phyloP scores from a whole-genome alignment of 1,140 invertebrate species.

The Scaptomyza hsui region DNA sequence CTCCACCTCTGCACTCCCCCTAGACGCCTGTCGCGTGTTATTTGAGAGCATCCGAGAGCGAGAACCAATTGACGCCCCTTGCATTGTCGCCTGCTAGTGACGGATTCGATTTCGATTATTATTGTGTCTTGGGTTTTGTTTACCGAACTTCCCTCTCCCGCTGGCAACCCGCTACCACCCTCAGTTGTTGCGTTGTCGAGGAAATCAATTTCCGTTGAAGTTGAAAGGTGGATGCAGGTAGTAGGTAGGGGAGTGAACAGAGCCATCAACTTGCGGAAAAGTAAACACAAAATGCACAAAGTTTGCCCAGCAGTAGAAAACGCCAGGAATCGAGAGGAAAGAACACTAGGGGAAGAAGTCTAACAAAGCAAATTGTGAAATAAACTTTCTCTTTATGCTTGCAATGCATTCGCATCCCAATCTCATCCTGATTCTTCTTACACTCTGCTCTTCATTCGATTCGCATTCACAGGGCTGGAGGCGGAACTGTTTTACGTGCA shows the following conservation, averaged over 20 bases:
- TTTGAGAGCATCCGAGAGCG: conserved; percentile 21
- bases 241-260: neutral
- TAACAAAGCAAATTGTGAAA: conserved; percentile 60
- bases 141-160: conserved; percentile 47
- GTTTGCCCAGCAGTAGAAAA: conserved; percentile 59
- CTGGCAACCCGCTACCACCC: neutral
- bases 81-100: conserved; percentile 62
- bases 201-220: conserved; percentile 76
- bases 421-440: conserved; percentile 1
- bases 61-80: conserved; percentile 30
- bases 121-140: conserved; percentile 77
- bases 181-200: conserved; percentile 11
- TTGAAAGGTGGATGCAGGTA: conserved; percentile 16
- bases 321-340: neutral
- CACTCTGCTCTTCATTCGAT: neutral
- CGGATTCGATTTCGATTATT: conserved; percentile 80
- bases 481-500: conserved; percentile 93
- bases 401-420: conserved; percentile 46
- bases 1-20: neutral
- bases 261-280: conserved; percentile 43
- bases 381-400: conserved; percentile 69
- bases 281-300: conserved; percentile 71
- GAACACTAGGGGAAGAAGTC: conserved; percentile 14
- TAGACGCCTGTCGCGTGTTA: conserved; percentile 13
- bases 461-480: conserved; percentile 87